Conservation (phyloP, 2,888 invertebrate species). For the Heliconius ismenius region DNA sequence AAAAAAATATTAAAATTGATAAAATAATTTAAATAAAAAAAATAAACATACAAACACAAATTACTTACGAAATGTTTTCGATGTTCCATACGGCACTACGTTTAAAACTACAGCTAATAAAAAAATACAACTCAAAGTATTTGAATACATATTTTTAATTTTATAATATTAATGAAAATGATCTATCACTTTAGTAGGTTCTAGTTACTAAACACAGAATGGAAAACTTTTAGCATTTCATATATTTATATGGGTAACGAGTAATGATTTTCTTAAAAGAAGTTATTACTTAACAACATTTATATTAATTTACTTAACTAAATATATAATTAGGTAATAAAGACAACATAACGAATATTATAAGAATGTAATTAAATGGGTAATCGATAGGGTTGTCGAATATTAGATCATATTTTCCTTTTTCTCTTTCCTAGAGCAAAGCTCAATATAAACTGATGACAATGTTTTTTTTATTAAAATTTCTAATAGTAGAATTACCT, state of each 20-base stretch:
- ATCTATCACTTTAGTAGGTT: background rate
- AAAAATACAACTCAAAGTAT: background rate
- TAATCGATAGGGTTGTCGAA: no score
- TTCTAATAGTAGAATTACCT: no score
- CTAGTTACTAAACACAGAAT: background rate
- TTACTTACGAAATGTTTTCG: background rate
- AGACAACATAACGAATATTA: background rate
- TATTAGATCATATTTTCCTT: no score
- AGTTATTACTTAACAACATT: constrained; percentile 2
- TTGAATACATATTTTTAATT: background rate
- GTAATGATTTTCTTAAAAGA: constrained; percentile 1
- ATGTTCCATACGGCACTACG: background rate
- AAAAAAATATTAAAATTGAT: background rate
- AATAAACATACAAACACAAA: background rate
- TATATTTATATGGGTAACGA: background rate
- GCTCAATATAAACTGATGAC: no score
- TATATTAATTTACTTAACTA: background rate
- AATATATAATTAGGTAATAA: background rate
- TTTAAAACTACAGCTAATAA: background rate
- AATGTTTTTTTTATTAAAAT: no score
- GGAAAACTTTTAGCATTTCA: background rate
- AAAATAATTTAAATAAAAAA: background rate
- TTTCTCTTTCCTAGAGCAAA: no score
- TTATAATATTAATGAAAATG: background rate
- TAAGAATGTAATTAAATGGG: no score